phyloP scores from a whole-genome alignment of 92 coral and sea anemone genomes.

The Phenganax stokvisi region DNA sequence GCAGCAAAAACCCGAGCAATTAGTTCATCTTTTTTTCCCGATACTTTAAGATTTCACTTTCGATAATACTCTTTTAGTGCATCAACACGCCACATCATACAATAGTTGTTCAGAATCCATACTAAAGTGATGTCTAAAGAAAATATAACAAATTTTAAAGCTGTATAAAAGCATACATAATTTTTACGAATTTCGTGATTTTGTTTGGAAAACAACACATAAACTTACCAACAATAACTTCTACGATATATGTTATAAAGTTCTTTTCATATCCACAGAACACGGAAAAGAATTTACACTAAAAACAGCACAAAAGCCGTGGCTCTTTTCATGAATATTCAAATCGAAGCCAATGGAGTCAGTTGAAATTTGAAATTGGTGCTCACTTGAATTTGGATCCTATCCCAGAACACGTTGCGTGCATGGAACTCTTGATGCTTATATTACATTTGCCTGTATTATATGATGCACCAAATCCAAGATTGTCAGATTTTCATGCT shows the following conservation, averaged over 20 bases:
- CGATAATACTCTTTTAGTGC: conserved; percentile 49
- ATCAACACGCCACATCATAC: conserved; percentile 39
- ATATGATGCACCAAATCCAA: too few species aligned
- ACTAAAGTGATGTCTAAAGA: too few species aligned
- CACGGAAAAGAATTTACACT: not conserved
- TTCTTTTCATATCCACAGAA: too few species aligned
- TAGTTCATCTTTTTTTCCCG: conserved; percentile 47
- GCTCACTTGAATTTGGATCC: conserved; percentile 1
- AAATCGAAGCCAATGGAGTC: not conserved
- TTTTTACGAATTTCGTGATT: too few species aligned
- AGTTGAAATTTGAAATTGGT: not conserved
- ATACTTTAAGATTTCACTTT: conserved; percentile 48
- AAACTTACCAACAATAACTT: too few species aligned
- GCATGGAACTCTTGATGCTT: not conserved
- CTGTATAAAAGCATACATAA: too few species aligned
- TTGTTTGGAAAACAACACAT: too few species aligned
- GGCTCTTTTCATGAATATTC: not conserved
- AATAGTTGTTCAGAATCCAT: not conserved
- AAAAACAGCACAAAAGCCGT: not conserved
- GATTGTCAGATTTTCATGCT: too few species aligned
- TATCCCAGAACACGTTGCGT: not conserved
- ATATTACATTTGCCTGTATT: too few species aligned
- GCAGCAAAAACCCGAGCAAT: conserved; percentile 58
- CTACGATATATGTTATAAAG: too few species aligned
- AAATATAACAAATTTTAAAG: too few species aligned